Percentiles rank a stretch among this genome's conserved stretches.
These are phyloP conservation scores for Canis aureus DNA, from an alignment of 2,113 vertebrate species.

Conservation along the genomic window DNA sequence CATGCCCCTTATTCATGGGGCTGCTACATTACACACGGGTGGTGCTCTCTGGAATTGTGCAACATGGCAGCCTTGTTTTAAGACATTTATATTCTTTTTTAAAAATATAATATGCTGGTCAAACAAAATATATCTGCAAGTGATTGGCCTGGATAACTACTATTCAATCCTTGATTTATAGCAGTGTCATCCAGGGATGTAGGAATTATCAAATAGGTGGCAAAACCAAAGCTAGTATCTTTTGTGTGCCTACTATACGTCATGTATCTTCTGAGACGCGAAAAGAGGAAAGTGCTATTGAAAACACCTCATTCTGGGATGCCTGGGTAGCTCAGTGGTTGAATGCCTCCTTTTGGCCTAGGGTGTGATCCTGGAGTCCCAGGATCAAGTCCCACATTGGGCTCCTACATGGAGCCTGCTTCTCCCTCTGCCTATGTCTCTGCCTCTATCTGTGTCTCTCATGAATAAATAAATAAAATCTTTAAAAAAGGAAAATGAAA, in stretches of 20 bases:
- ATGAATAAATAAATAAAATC: too few species aligned
- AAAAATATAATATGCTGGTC: neutral
- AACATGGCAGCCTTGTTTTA: too few species aligned
- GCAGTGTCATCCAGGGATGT: neutral
- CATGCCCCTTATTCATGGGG: too few species aligned
- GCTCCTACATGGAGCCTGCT: too few species aligned
- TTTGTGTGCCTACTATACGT: neutral
- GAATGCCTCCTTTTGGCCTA: too few species aligned
- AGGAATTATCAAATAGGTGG: neutral
- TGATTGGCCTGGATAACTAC: neutral
- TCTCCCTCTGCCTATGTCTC: too few species aligned
- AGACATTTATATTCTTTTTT: neutral
- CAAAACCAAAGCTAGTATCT: neutral
- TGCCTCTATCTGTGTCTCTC: too few species aligned
- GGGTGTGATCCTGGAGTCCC: too few species aligned
- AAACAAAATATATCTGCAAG: neutral
- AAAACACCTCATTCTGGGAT: neutral
- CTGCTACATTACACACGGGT: neutral
- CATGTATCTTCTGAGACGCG: too few species aligned
- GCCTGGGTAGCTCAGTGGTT: too few species aligned
- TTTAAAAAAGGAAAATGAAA: too few species aligned
- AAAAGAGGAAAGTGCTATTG: neutral
- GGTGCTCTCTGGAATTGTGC: neutral
- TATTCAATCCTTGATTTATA: neutral
- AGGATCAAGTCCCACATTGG: too few species aligned